Evolutionary conservation across 2,797 vertebrate genomes (phyloP), one percentile per base, ranked within the genome.

Genomic region (Momotus momota): DNA sequence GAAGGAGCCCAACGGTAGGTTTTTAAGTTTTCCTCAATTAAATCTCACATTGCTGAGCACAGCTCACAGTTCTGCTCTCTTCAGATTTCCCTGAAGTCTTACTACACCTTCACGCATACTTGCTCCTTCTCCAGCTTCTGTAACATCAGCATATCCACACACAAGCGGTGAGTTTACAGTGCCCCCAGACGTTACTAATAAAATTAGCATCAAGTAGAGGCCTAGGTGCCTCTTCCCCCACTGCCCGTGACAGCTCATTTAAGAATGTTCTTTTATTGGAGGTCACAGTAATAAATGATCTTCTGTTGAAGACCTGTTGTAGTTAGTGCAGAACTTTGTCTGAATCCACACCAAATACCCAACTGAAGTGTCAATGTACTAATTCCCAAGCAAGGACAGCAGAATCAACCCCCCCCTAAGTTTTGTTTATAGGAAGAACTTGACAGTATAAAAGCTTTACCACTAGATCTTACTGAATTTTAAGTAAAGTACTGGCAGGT

Each of bases 1-100:
- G 40, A 89, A 87, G 15, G 46, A 66, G 33, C 7, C n/a, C 71
- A 74, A 54, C 21, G 55, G 41, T 51, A 81, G 65, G 15, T 65
- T 95, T 91, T 70, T 77, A 94, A 72, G 71, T 77, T 91, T 90
- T 75, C 70, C 70, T 85, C 89, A 79, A 61, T 90, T 90, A 95
- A 91, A 92, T 48, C 74, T 91, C 60, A 61, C 80, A 73, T 19
- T 80, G 70, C 77, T 62, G 72, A 93, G 64, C 70, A 90, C 45
- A 94, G 60, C 58, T 88, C 60, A 60, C 45, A 86, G 12, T 43
- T 83, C 91, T 80, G 48, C 77, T 71, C 65, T 84, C 85, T 69
- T 88, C 86, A 70, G 27, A 65, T 52, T 52, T 82, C 94, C 70
- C 89, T 82, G 61, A 94, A 93, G 72, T 48, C 73, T 79, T 48